Percentiles rank a stretch among this genome's conserved stretches.
These are phyloP conservation scores for Ophion obscuratus DNA, from an alignment of 2,888 invertebrate species.

Conservation along the genomic window DNA sequence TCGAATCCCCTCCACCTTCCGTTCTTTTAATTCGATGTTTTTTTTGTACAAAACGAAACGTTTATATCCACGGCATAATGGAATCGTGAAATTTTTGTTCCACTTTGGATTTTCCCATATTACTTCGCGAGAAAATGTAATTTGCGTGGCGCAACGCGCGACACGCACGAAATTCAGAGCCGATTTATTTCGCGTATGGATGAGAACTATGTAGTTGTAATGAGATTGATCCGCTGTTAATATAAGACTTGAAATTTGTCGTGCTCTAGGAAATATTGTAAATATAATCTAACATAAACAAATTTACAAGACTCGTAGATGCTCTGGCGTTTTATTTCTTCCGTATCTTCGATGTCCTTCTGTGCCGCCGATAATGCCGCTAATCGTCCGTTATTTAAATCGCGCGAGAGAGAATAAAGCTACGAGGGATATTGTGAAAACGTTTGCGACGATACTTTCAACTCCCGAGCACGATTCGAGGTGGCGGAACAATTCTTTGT, in stretches of 20 bases:
- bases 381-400: constrained; percentile 33
- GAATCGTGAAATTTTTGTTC: not conserved
- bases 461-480: constrained; percentile 81
- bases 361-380: not conserved
- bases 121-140: not conserved
- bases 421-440: constrained; percentile 24
- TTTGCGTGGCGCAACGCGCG: constrained; percentile 6
- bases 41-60: constrained; percentile 59
- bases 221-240: constrained; percentile 66
- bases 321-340: not conserved
- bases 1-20: not conserved
- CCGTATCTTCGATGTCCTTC: not conserved
- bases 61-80: constrained; percentile 13
- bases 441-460: constrained; percentile 13
- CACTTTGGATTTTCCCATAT: not conserved
- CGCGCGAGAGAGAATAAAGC: constrained; percentile 50
- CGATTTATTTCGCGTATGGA: constrained; percentile 46
- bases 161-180: constrained; percentile 10
- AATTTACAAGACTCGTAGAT: constrained; percentile 68
- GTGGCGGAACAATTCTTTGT: constrained; percentile 86
- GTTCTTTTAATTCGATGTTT: not conserved
- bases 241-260: constrained; percentile 70
- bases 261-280: constrained; percentile 71
- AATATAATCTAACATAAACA: constrained; percentile 70
- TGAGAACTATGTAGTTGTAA: constrained; percentile 48